Percentiles rank a stretch among this genome's conserved stretches.
Evolutionary conservation across 2,113 vertebrate species (phyloP).

Genomic region (Noctilio leporinus): DNA sequence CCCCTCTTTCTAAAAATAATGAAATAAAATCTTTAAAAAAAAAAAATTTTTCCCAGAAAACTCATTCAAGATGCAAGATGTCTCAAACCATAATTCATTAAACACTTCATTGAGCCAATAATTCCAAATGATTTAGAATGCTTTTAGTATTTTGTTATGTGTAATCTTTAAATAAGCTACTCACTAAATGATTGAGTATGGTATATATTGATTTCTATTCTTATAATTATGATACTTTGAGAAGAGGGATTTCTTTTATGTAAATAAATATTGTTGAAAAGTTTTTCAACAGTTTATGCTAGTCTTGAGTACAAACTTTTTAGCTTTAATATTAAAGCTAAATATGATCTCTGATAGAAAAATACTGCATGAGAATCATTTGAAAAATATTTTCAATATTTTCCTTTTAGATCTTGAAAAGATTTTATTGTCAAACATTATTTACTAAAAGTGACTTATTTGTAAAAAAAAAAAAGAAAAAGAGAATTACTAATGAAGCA

Average conservation of each 20-base stretch:
- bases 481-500: background rate
- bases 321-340: background rate
- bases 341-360: background rate
- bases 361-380: background rate
- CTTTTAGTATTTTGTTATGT: background rate
- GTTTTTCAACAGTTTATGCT: background rate
- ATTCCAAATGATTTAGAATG: background rate
- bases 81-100: constrained; percentile 1
- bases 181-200: background rate
- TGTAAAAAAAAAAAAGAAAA: background rate
- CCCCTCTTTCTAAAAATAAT: no score
- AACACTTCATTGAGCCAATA: background rate
- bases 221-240: background rate
- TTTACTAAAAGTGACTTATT: background rate
- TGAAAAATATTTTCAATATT: background rate
- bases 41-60: constrained; percentile 4
- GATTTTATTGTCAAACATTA: background rate
- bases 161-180: background rate
- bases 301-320: background rate
- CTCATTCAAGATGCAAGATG: constrained; percentile 11
- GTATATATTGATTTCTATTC: background rate
- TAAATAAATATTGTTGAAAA: background rate
- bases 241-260: constrained; percentile 20
- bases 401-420: background rate
- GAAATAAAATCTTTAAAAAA: no score